phyloP scores from a whole-genome alignment of 2,888 invertebrate species.

The Girardia tigrina region DNA sequence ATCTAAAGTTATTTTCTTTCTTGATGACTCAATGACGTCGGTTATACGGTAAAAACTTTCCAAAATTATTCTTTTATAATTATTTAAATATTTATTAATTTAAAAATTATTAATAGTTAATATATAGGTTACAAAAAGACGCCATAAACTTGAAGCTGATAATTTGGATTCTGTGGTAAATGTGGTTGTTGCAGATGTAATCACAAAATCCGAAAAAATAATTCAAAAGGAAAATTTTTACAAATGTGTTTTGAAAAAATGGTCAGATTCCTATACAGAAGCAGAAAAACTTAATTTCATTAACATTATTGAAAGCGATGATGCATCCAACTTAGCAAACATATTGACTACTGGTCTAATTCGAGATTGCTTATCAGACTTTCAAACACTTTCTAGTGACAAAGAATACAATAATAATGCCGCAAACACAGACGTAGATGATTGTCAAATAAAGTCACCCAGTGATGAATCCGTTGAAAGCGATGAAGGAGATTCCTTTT shows the following conservation, averaged over 20 bases:
- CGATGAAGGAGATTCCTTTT: neutral
- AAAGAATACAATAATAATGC: neutral
- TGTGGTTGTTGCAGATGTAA: neutral
- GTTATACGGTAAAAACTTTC: no score
- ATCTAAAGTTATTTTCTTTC: no score
- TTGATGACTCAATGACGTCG: no score
- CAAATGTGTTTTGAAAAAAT: neutral
- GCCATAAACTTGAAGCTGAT: neutral
- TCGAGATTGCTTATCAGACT: conserved; percentile 2
- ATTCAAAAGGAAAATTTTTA: neutral
- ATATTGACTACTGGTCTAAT: neutral
- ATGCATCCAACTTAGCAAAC: neutral
- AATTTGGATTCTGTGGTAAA: neutral
- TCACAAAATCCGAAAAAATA: neutral
- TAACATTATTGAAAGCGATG: neutral
- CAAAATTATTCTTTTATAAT: no score
- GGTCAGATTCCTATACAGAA: neutral
- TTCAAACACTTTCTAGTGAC: neutral
- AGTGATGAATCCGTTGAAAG: neutral
- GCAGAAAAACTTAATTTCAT: neutral
- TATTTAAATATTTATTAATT: no score
- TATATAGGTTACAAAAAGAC: neutral
- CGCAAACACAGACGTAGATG: neutral
- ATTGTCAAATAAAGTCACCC: neutral
- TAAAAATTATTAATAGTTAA: no score